These are phyloP conservation scores for Antechinus stuartii DNA, from an alignment of 2,113 vertebrate species.

Conservation along the genomic window DNA sequence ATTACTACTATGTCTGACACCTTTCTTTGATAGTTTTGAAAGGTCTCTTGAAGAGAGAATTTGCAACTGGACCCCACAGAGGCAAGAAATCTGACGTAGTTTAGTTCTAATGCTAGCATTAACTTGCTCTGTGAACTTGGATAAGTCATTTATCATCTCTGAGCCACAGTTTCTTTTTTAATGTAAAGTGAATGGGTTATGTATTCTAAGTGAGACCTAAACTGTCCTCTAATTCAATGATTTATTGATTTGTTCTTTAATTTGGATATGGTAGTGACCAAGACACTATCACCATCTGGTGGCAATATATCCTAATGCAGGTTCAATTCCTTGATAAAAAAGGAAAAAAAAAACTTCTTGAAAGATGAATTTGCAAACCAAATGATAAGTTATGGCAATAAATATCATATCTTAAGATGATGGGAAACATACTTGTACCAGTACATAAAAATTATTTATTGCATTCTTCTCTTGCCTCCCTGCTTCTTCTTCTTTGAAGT, in stretches of 20 bases:
- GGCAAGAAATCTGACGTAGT: not conserved
- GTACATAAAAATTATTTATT: not conserved
- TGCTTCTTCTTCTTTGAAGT: not conserved
- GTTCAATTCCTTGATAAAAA: not conserved
- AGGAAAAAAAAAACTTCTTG: not conserved
- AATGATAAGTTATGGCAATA: not conserved
- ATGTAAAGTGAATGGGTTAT: not conserved
- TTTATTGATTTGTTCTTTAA: not conserved
- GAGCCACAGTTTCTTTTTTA: not conserved
- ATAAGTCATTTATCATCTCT: accelerated
- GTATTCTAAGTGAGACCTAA: not conserved
- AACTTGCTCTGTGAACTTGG: accelerated
- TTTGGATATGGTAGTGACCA: not conserved
- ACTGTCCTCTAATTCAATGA: not conserved
- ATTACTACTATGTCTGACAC: not conserved
- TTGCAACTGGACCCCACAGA: not conserved
- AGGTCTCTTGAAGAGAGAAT: not conserved
- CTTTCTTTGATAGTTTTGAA: not conserved
- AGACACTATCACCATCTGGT: conserved; percentile 63
- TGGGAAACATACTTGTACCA: not conserved
- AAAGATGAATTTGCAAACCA: not conserved
- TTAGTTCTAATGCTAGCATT: not conserved
- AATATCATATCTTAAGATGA: not conserved
- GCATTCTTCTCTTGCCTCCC: not conserved
- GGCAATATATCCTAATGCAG: conserved; percentile 35